phyloP scores from a whole-genome alignment of 2,888 invertebrate species.

The Boloria euphrosyne region DNA sequence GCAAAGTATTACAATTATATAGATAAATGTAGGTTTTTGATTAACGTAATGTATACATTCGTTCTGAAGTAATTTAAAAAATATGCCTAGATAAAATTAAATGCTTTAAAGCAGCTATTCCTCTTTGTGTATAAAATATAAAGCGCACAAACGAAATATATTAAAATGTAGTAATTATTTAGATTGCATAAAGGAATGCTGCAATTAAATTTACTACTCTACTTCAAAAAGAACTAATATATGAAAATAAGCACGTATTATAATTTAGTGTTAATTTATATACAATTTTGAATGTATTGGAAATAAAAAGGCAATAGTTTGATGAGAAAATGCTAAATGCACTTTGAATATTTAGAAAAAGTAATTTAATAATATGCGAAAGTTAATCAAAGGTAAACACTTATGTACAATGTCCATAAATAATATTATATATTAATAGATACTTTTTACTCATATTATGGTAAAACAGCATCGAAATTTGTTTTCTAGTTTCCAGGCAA shows the following conservation, averaged over 20 bases:
- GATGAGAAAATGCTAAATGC: slow-evolving; percentile 13
- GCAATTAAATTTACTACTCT: slow-evolving; percentile 11
- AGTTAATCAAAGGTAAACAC: too few relatives aligned
- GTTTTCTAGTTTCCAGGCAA: too few relatives aligned
- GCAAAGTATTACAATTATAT: too few relatives aligned
- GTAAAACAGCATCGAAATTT: too few relatives aligned
- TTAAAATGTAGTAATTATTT: slow-evolving; percentile 17
- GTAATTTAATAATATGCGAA: neutral
- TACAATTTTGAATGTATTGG: neutral
- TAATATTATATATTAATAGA: too few relatives aligned
- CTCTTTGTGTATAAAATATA: neutral
- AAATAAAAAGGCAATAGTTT: slow-evolving; percentile 12
- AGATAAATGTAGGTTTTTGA: neutral
- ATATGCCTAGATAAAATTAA: slow-evolving; percentile 15
- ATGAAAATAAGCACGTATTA: slow-evolving; percentile 6
- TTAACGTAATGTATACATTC: neutral
- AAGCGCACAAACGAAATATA: slow-evolving; percentile 16
- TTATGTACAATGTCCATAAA: too few relatives aligned
- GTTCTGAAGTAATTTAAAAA: slow-evolving; percentile 9
- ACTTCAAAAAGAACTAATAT: neutral
- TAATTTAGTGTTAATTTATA: neutral
- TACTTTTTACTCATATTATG: too few relatives aligned
- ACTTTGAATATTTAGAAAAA: neutral
- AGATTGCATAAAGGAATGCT: slow-evolving; percentile 10
- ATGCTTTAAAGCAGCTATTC: slow-evolving; percentile 2